Evolutionary conservation across 2,888 invertebrate genomes (phyloP).

Genomic region (Anarsia innoxiella): DNA sequence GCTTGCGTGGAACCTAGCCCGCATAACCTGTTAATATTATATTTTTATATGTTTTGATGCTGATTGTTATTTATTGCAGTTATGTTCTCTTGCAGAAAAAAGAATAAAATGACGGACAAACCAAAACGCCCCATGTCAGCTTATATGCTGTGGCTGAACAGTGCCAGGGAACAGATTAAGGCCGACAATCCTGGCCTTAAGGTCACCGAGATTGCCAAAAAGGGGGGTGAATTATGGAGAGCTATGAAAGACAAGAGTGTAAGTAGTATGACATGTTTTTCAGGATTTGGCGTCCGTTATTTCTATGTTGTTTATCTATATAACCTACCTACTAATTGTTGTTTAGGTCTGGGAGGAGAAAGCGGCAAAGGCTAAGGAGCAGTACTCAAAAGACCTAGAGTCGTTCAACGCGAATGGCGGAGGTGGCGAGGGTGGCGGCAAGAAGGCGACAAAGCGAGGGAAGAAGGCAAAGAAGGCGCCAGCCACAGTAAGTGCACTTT

Average conservation of each 20-base stretch:
- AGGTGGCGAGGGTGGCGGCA: conserved; percentile 69
- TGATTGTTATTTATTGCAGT: conserved; percentile 20
- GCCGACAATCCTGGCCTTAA: conserved; percentile 92
- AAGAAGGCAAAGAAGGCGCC: conserved; percentile 70
- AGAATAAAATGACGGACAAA: conserved; percentile 86
- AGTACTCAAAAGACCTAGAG: conserved; percentile 91
- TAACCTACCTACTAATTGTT: conserved; percentile 17
- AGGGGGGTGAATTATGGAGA: conserved; percentile 97
- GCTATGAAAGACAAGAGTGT: conserved; percentile 90
- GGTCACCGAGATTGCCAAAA: conserved; percentile 95
- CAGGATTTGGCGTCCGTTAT: too few species aligned
- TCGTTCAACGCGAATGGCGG: conserved; percentile 90
- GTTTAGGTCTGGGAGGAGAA: conserved; percentile 92
- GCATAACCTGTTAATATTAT: conserved; percentile 44
- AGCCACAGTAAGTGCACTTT: conserved; percentile 59
- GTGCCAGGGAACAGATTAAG: conserved; percentile 90
- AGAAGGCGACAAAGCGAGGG: conserved; percentile 75
- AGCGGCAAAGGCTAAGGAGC: conserved; percentile 90
- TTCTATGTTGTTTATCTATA: conserved; percentile 3
- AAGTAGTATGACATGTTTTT: conserved; percentile 50
- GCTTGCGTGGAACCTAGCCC: conserved; percentile 33
- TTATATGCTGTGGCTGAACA: conserved; percentile 97
- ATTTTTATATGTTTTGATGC: conserved; percentile 24
- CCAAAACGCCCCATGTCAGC: conserved; percentile 96
- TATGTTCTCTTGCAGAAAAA: conserved; percentile 58